Evolutionary conservation across 2,888 invertebrate genomes (phyloP).

Genomic region (Pteria penguin): DNA sequence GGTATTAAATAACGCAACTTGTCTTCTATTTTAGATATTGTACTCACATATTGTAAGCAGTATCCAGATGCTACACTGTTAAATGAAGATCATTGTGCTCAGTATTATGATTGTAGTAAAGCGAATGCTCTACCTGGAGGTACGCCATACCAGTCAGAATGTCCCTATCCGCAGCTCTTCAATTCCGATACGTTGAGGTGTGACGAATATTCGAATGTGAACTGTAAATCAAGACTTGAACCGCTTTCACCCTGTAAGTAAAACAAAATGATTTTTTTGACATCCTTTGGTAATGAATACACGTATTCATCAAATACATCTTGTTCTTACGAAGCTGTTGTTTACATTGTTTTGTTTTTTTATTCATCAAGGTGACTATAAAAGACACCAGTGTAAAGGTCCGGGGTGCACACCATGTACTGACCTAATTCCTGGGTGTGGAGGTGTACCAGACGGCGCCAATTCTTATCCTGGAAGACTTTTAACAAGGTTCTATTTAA

Average conservation of each 20-base stretch:
- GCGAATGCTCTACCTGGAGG: constrained; percentile 40
- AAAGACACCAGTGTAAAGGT: constrained; percentile 56
- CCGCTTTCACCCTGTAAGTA: constrained; percentile 62
- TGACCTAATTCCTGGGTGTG: constrained; percentile 56
- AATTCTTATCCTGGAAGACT: constrained; percentile 61
- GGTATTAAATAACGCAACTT: too few relatives aligned
- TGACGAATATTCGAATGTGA: constrained; percentile 47
- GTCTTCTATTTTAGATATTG: constrained; percentile 59
- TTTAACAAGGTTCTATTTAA: constrained; percentile 55
- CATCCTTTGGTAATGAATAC: too few relatives aligned
- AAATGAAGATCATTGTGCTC: constrained; percentile 63
- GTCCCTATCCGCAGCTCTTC: constrained; percentile 62
- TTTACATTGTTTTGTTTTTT: too few relatives aligned
- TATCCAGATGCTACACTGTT: constrained; percentile 58
- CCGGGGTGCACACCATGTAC: constrained; percentile 49
- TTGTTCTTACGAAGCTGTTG: background rate
- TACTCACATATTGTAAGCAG: constrained; percentile 54
- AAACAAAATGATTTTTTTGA: too few relatives aligned
- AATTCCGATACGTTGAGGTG: constrained; percentile 59
- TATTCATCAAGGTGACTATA: constrained; percentile 61
- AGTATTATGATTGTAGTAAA: constrained; percentile 65
- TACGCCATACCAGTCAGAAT: constrained; percentile 62
- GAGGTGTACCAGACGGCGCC: constrained; percentile 58
- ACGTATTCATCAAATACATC: too few relatives aligned
- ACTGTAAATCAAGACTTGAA: constrained; percentile 53